Evolutionary conservation across 2,888 invertebrate genomes (phyloP).

Genomic region (Coleophora flavipennella): DNA sequence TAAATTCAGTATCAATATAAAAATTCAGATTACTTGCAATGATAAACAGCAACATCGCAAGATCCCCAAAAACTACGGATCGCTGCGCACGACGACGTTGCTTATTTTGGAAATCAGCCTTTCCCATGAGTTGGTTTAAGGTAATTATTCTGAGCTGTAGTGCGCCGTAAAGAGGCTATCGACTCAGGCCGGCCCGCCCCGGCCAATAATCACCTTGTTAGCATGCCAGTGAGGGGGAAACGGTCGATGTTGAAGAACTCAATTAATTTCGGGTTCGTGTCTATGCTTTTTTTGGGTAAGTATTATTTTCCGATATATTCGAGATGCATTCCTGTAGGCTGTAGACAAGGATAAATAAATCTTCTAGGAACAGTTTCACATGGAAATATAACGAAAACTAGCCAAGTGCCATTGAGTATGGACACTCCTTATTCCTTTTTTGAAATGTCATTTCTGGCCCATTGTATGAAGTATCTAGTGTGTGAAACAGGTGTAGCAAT

Average conservation of each 20-base stretch:
- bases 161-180: conserved; percentile 38
- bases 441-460: too few relatives aligned
- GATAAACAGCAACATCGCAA: background rate
- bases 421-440: too few relatives aligned
- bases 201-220: conserved; percentile 53
- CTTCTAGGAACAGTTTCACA: too few relatives aligned
- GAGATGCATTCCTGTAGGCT: too few relatives aligned
- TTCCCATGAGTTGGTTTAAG: conserved; percentile 44
- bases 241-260: background rate
- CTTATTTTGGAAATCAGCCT: conserved; percentile 24
- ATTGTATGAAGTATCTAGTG: too few relatives aligned
- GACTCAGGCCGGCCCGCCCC: conserved; percentile 43
- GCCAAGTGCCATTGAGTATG: too few relatives aligned
- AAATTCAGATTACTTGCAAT: background rate
- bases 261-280: background rate
- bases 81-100: conserved; percentile 14
- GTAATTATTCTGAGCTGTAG: conserved; percentile 45
- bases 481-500: too few relatives aligned
- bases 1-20: too few relatives aligned
- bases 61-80: conserved; percentile 7
- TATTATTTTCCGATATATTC: too few relatives aligned
- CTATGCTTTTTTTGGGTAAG: too few relatives aligned
- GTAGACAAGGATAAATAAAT: too few relatives aligned
- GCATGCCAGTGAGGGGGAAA: conserved; percentile 19
- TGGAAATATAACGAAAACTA: too few relatives aligned